Evolutionary conservation across 2,113 vertebrate genomes (phyloP).

Genomic region (Recurvirostra avosetta): DNA sequence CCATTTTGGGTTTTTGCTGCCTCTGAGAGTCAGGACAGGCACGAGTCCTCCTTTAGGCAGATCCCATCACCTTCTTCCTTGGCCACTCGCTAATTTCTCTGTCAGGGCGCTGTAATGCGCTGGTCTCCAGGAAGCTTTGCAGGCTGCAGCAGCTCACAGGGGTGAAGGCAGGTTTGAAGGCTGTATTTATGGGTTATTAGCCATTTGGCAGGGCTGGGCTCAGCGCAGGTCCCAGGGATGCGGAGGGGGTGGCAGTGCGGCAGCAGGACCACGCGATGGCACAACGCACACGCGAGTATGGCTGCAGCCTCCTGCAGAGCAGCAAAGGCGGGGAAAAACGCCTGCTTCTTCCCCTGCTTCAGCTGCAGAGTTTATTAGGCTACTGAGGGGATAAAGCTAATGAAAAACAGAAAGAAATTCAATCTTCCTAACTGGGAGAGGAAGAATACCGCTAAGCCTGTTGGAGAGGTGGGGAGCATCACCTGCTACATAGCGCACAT

Average conservation of each 20-base stretch:
- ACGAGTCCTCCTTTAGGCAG: not conserved
- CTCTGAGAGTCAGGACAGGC: not conserved
- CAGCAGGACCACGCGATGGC: constrained; percentile 34
- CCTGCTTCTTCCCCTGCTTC: not conserved
- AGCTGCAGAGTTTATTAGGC: not conserved
- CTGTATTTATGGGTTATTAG: fast-evolving
- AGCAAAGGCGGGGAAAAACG: fast-evolving
- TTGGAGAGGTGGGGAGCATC: not conserved
- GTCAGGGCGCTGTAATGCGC: fast-evolving
- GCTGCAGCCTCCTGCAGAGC: not conserved
- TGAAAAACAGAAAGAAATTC: not conserved
- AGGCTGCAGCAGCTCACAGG: not conserved
- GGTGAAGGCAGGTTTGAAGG: not conserved
- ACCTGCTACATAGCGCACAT: not conserved
- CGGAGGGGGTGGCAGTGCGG: not conserved
- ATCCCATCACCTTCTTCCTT: not conserved
- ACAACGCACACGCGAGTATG: not conserved
- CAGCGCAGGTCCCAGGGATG: fast-evolving
- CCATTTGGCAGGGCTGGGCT: not conserved
- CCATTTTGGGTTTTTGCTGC: not conserved
- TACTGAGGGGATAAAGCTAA: not conserved
- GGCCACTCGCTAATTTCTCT: not conserved
- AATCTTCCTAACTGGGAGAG: not conserved
- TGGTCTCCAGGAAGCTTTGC: fast-evolving
- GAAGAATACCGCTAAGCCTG: not conserved